phyloP scores from a whole-genome alignment of 2,113 vertebrate species.

The Baryphthengus martii region DNA sequence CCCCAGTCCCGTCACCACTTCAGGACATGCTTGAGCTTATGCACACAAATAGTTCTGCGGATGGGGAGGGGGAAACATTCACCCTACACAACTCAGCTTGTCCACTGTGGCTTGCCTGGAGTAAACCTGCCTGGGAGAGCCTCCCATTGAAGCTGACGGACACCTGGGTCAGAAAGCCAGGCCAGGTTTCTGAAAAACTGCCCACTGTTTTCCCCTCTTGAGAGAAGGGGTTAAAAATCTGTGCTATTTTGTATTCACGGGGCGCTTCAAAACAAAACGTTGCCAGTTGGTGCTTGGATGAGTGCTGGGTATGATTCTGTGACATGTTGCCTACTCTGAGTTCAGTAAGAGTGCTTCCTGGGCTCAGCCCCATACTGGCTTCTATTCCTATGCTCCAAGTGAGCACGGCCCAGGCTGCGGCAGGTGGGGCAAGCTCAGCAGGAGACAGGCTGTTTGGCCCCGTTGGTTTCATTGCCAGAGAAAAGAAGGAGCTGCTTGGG shows the following conservation, averaged over 20 bases:
- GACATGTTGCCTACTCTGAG: not conserved
- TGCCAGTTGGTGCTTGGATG: not conserved
- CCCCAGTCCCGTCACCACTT: not conserved
- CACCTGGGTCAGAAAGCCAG: not conserved
- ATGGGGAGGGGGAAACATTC: not conserved
- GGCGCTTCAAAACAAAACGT: not conserved
- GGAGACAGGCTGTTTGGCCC: not conserved
- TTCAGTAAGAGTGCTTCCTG: not conserved
- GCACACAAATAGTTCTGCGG: not conserved
- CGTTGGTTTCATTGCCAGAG: not conserved
- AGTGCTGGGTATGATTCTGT: not conserved
- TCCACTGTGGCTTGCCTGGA: fast-evolving
- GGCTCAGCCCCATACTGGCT: not conserved
- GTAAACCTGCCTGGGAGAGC: not conserved
- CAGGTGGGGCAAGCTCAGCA: not conserved
- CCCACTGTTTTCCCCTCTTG: not conserved
- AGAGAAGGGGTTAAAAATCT: not conserved
- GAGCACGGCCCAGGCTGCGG: not conserved
- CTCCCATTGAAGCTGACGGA: not conserved
- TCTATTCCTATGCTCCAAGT: not conserved
- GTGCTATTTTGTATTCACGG: not conserved
- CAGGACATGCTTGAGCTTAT: not conserved
- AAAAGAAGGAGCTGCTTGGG: not conserved
- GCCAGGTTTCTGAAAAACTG: not conserved
- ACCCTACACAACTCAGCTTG: not conserved